These are phyloP conservation scores for Scortum barcoo DNA, from an alignment of 2,113 vertebrate genomes.

Conservation along the genomic window DNA sequence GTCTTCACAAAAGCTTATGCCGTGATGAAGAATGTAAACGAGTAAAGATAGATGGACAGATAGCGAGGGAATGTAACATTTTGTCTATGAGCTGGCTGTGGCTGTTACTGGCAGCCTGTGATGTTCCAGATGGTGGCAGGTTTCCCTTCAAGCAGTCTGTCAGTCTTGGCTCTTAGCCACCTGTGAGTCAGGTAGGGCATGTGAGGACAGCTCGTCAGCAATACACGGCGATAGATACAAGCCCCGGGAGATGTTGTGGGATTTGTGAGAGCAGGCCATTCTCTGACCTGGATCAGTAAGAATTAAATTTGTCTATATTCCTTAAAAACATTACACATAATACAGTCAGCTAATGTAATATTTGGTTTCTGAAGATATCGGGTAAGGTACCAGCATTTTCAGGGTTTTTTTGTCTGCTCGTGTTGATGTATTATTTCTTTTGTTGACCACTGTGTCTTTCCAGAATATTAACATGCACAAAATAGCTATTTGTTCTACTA, in stretches of 20 bases:
- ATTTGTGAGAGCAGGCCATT: constrained; percentile 43
- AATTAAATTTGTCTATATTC: constrained; percentile 32
- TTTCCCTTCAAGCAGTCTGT: constrained; percentile 70
- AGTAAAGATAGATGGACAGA: neutral
- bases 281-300: constrained; percentile 48
- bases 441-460: neutral
- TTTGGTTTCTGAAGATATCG: neutral
- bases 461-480: neutral
- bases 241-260: constrained; percentile 55
- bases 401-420: neutral
- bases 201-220: constrained; percentile 72
- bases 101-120: constrained; percentile 46
- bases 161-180: constrained; percentile 62
- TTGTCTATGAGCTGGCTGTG: constrained; percentile 23
- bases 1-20: neutral
- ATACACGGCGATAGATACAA: constrained; percentile 28
- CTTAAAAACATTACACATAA: neutral
- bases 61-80: constrained; percentile 20
- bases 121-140: constrained; percentile 65
- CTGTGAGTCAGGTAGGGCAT: constrained; percentile 68
- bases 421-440: neutral
- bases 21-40: neutral
- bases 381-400: neutral
- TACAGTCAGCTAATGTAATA: neutral
- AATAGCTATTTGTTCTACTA: neutral